Percentiles rank a stretch among this genome's conserved stretches.
Evolutionary conservation across 2,113 vertebrate genomes (phyloP).

Genomic region (Lamprotornis superbus): DNA sequence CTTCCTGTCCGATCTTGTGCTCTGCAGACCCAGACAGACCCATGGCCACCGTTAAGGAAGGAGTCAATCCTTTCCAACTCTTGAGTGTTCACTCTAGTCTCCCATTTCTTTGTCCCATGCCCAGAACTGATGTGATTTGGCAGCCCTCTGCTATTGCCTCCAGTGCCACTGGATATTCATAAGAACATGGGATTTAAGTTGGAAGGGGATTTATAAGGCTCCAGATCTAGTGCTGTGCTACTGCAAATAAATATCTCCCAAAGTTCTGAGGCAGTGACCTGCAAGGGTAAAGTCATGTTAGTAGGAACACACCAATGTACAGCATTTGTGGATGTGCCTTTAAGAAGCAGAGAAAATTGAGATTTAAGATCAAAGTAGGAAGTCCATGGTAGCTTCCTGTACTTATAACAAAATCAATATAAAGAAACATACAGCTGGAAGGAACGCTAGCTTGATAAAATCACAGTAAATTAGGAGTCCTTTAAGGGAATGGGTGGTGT

Average conservation of each 20-base stretch:
- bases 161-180: neutral
- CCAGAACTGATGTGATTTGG: neutral
- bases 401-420: constrained; percentile 41
- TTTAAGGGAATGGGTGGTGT: neutral
- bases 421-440: constrained; percentile 23
- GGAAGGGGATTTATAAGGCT: neutral
- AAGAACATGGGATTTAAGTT: neutral
- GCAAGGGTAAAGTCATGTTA: constrained; percentile 1
- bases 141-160: neutral
- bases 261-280: neutral
- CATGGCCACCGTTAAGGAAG: neutral
- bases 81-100: neutral
- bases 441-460: constrained; percentile 11
- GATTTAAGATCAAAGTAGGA: neutral
- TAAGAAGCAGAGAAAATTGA: neutral
- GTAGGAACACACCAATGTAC: neutral
- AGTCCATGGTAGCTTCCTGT: neutral
- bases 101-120: neutral
- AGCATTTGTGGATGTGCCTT: neutral
- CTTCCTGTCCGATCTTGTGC: neutral
- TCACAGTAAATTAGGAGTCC: constrained; percentile 31
- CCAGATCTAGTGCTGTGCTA: neutral
- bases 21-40: neutral
- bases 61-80: neutral
- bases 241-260: neutral